Evolutionary conservation across 2,797 vertebrate genomes (phyloP), one percentile per base, ranked within the genome.

Genomic region (Chiloscyllium punctatum): DNA sequence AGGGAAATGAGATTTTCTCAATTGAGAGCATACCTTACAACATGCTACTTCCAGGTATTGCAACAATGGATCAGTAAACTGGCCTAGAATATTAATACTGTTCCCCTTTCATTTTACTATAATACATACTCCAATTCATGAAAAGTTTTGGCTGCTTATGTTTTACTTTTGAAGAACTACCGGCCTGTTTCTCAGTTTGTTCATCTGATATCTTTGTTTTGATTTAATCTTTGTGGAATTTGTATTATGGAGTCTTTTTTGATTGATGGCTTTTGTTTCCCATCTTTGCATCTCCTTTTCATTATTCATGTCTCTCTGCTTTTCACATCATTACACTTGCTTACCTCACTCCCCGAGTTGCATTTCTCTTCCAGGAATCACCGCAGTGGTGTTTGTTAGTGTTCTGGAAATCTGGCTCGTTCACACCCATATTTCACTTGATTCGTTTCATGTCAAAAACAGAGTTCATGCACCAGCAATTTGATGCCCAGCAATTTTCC

Each of bases 311-410:
- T 92, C 66, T 42, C 90, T 69, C 90, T 42, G 66, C n/a, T 68
- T 69, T 69, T 92, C 62, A 92, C 90, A 69, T 92, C 90, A 69
- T 92, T 92, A 92, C 66, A 68, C 90, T 92, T 92, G 90, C 90
- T 69, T 92, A 92, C 90, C 90, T 92, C 62, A n/a, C 30, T 90
- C 87, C n/a, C 57, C 87, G 23, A 92, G 66, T 92, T 92, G 90
- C 62, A 25, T 92, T 69, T 66, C 18, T 92, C 62, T 37, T 92
- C 66, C 66, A 69, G 18, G 62, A 92, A 68, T 69, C 66, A 27
- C 66, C 69, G 66, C 90, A 4, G 37, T 42, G 90, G 23, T 37
- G 92, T 92, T 92, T 69, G 66, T 92, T 62, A 69, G 90, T 42
- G 90, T 42, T 18, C n/a, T 66, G 90, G 90, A 37, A 37, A 92